phyloP scores from a whole-genome alignment of 2,113 vertebrate genomes.

The Nycticryphes semicollaris region DNA sequence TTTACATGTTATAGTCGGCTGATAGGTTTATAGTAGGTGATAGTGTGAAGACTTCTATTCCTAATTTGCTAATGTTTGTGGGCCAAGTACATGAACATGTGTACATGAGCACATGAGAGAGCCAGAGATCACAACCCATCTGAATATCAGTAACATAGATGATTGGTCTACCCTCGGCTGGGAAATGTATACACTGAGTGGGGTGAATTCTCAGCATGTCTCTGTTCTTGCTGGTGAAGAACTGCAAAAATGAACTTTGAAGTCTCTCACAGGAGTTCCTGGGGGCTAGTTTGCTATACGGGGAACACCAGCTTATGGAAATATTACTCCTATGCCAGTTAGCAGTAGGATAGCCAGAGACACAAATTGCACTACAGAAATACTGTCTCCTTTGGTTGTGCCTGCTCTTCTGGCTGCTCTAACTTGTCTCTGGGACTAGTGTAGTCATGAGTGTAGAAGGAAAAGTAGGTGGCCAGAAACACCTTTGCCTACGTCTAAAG shows the following conservation, averaged over 20 bases:
- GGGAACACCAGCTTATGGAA: neutral
- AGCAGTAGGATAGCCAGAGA: neutral
- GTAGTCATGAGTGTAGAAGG: neutral
- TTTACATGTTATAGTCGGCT: neutral
- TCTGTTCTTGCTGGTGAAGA: neutral
- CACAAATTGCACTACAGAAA: neutral
- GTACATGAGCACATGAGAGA: neutral
- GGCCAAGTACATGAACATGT: neutral
- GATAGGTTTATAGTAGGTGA: neutral
- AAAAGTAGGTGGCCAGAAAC: neutral
- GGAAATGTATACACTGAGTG: neutral
- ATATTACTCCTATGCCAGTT: neutral
- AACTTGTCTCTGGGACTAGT: neutral
- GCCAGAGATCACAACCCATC: neutral
- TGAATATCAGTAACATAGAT: neutral
- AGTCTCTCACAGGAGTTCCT: neutral
- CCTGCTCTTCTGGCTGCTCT: neutral
- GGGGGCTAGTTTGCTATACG: neutral
- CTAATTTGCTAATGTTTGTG: neutral
- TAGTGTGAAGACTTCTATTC: neutral
- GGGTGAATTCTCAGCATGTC: neutral
- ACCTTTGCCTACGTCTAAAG: neutral
- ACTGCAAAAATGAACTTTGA: neutral
- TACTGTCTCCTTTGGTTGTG: neutral
- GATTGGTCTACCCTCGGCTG: neutral